Evolutionary conservation across 1,140 invertebrate genomes (phyloP).

Genomic region (Nylanderia fulva): DNA sequence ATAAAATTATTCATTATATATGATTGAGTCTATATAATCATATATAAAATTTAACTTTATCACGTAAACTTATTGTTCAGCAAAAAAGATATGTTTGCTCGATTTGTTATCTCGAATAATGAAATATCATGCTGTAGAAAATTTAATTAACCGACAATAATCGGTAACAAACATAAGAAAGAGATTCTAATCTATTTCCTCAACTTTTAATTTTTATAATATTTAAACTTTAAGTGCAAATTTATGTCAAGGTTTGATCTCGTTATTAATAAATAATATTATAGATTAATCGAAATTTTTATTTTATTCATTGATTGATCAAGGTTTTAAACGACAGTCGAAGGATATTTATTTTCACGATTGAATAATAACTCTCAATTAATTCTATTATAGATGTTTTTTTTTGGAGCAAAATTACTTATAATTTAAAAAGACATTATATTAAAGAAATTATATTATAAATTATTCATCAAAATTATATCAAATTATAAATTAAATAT

Average conservation of each 20-base stretch:
- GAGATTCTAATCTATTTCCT: neutral
- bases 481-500: neutral
- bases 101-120: neutral
- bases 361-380: neutral
- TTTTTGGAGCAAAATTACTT: neutral
- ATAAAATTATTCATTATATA: neutral
- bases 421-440: slow-evolving; percentile 4
- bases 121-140: neutral
- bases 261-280: neutral
- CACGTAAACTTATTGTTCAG: neutral
- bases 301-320: neutral
- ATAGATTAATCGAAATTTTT: neutral
- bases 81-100: neutral
- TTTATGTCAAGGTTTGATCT: slow-evolving; percentile 31
- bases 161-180: neutral
- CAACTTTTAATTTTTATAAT: neutral
- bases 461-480: too few species aligned
- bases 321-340: neutral
- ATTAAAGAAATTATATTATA: slow-evolving; percentile 11
- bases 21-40: neutral
- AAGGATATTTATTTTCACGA: neutral
- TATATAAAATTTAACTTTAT: neutral
- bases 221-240: neutral
- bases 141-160: neutral
- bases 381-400: neutral